These are phyloP conservation scores for Zingel zingel DNA, from an alignment of 2,113 vertebrate species.

Conservation along the genomic window DNA sequence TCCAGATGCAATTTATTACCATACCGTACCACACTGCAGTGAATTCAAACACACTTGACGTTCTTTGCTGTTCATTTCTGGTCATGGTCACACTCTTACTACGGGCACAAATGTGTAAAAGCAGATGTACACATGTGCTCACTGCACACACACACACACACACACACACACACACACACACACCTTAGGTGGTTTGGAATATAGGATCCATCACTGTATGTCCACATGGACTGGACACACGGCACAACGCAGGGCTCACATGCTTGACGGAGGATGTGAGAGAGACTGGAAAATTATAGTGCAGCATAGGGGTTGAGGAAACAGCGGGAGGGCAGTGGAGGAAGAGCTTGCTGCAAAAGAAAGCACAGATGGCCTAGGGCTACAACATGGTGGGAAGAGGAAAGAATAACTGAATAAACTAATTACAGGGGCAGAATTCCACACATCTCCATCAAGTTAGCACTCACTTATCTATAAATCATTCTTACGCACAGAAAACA, in stretches of 20 bases:
- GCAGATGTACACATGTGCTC: conserved; percentile 37
- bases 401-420: conserved; percentile 69
- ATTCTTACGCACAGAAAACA: conserved; percentile 2
- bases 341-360: conserved; percentile 54
- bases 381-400: conserved; percentile 52
- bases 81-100: conserved; percentile 59
- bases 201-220: conserved; percentile 36
- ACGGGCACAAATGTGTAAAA: conserved; percentile 45
- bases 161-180: conserved; percentile 22
- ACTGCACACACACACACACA: conserved; percentile 5
- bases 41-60: conserved; percentile 72
- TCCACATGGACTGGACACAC: conserved; percentile 22
- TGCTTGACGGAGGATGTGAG: conserved; percentile 17
- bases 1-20: conserved; percentile 72
- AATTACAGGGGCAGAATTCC: conserved; percentile 69
- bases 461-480: conserved; percentile 34
- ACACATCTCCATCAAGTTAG: conserved; percentile 55
- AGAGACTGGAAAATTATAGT: conserved; percentile 47
- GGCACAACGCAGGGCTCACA: conserved; percentile 7
- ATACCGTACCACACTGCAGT: conserved; percentile 36
- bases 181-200: background rate
- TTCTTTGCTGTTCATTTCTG: conserved; percentile 58
- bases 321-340: conserved; percentile 12
- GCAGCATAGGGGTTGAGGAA: conserved; percentile 39
- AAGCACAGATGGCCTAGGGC: conserved; percentile 64